Evolutionary conservation across 1,140 invertebrate species (phyloP).

Genomic region (Battus philenor): DNA sequence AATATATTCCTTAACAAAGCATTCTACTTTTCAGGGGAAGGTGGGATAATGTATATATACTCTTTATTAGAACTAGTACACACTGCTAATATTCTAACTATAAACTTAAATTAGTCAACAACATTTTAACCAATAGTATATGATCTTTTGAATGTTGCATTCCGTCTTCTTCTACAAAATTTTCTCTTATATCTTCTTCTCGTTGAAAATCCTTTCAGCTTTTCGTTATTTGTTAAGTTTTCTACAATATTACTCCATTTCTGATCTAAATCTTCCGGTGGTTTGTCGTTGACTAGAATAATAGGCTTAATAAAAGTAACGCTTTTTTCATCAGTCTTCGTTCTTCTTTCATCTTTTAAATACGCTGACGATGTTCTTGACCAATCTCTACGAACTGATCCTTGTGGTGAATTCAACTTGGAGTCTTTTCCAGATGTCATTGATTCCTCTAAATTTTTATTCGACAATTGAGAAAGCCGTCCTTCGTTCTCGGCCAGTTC

Average conservation of each 20-base stretch:
- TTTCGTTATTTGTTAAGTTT: constrained; percentile 44
- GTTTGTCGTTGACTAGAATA: constrained; percentile 58
- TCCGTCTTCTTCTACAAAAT: constrained; percentile 49
- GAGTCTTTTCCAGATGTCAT: constrained; percentile 40
- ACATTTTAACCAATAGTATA: constrained; percentile 49
- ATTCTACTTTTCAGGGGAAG: too few relatives aligned
- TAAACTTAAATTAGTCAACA: not conserved
- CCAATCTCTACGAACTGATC: constrained; percentile 27
- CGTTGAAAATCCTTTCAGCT: constrained; percentile 46
- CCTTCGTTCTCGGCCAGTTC: constrained; percentile 33
- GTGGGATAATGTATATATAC: too few relatives aligned
- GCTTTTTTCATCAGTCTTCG: constrained; percentile 25
- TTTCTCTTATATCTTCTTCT: constrained; percentile 50
- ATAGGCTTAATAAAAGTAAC: constrained; percentile 50
- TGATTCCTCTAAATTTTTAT: constrained; percentile 43
- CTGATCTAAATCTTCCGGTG: constrained; percentile 53
- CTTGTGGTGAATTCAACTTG: constrained; percentile 35
- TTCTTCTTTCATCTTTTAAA: constrained; percentile 31
- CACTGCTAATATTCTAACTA: too few relatives aligned
- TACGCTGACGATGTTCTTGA: constrained; percentile 32
- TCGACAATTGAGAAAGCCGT: constrained; percentile 31
- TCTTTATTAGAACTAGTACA: too few relatives aligned
- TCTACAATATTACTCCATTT: constrained; percentile 53
- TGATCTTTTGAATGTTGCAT: constrained; percentile 57
- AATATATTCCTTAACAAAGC: too few relatives aligned